Evolutionary conservation across 2,113 vertebrate species (phyloP).

Genomic region (Cyanocitta stelleri): DNA sequence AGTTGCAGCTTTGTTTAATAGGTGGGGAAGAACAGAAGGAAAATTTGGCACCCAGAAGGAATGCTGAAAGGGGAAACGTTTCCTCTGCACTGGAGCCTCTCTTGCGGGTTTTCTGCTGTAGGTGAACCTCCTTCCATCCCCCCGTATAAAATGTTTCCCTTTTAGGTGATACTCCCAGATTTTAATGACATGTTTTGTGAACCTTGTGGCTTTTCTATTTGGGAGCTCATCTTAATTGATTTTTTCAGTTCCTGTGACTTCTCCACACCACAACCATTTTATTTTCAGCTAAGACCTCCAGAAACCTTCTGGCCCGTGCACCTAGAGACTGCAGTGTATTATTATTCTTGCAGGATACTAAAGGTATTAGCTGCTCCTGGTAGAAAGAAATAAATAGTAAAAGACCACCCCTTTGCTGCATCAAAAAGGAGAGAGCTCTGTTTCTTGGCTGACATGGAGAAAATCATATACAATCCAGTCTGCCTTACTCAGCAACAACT

Average conservation of each 20-base stretch:
- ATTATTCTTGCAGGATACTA: background rate
- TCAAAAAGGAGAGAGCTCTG: conserved; percentile 15
- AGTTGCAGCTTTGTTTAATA: conserved; percentile 69
- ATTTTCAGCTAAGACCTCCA: background rate
- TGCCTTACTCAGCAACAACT: conserved; percentile 69
- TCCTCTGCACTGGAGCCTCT: conserved; percentile 39
- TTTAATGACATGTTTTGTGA: background rate
- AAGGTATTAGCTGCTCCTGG: background rate
- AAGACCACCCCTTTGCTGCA: conserved; percentile 1
- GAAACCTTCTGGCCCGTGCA: background rate
- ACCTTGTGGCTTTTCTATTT: background rate
- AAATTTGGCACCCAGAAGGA: conserved; percentile 65
- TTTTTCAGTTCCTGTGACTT: background rate
- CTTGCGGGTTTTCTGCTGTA: background rate
- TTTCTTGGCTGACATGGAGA: conserved; percentile 64
- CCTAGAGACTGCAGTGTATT: background rate
- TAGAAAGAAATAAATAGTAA: background rate
- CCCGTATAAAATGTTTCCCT: background rate
- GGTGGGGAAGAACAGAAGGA: conserved; percentile 62
- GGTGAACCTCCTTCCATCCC: conserved; percentile 5
- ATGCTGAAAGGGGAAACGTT: conserved; percentile 56
- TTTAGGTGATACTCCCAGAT: background rate
- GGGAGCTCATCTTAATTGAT: background rate
- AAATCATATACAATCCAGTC: conserved; percentile 66
- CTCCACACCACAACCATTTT: background rate